phyloP scores from a whole-genome alignment of 2,797 vertebrate species.

The Hoplostethus atlanticus region DNA sequence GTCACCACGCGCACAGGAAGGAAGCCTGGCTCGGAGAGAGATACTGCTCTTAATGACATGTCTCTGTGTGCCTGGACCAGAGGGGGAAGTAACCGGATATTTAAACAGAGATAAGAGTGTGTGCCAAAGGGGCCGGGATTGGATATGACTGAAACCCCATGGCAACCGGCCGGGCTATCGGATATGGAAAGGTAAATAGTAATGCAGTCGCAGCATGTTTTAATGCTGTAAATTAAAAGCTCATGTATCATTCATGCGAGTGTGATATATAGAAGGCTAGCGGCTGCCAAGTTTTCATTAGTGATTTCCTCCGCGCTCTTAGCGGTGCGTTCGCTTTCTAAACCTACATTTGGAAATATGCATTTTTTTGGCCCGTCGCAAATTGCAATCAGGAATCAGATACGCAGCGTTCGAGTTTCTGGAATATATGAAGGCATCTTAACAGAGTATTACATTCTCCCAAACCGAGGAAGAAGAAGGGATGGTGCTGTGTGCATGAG shows the following conservation, averaged over 20 bases:
- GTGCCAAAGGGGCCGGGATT: slow-evolving; percentile 82
- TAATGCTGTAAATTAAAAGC: slow-evolving; percentile 81
- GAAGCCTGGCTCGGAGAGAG: slow-evolving; percentile 76
- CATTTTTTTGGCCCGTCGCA: slow-evolving; percentile 53
- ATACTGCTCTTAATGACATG: slow-evolving; percentile 83
- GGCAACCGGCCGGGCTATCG: slow-evolving; percentile 77
- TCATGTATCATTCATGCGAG: slow-evolving; percentile 73
- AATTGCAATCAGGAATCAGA: slow-evolving; percentile 65
- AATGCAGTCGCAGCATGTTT: slow-evolving; percentile 77
- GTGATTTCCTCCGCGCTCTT: slow-evolving; percentile 67
- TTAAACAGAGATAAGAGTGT: slow-evolving; percentile 87
- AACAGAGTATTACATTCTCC: slow-evolving; percentile 9
- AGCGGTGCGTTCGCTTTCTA: slow-evolving; percentile 54
- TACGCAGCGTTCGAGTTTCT: slow-evolving; percentile 12
- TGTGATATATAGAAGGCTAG: slow-evolving; percentile 60
- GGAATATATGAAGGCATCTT: slow-evolving; percentile 36
- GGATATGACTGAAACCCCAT: slow-evolving; percentile 78
- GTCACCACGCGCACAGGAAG: slow-evolving; percentile 82
- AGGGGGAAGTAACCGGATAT: slow-evolving; percentile 84
- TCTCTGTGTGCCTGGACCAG: slow-evolving; percentile 79
- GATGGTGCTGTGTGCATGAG: slow-evolving; percentile 7
- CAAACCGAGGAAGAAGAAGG: slow-evolving; percentile 3
- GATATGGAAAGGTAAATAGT: slow-evolving; percentile 85
- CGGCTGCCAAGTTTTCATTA: slow-evolving; percentile 73
- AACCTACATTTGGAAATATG: slow-evolving; percentile 66